A percentile compares a stretch with the other conserved stretches of the same genome.
These are phyloP conservation scores for Macheiramphus alcinus DNA, from an alignment of 2,113 vertebrate species.

Conservation along the genomic window DNA sequence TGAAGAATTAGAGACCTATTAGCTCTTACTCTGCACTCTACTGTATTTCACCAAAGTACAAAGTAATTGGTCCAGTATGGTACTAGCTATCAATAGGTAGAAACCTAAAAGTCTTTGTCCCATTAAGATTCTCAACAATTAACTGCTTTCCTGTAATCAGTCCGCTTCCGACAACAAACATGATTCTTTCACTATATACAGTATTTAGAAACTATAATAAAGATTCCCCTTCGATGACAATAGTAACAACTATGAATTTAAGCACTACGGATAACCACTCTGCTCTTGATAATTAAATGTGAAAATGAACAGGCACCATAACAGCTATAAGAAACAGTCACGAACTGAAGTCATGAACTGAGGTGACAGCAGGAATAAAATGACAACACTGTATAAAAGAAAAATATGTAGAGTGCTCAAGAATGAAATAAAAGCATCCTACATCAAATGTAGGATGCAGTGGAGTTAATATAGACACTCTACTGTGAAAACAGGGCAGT, in stretches of 20 bases:
- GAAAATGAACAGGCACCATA: background rate
- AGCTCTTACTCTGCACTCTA: background rate
- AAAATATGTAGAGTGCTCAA: background rate
- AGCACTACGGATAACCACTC: background rate
- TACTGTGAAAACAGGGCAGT: background rate
- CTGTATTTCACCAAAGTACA: background rate
- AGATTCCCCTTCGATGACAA: background rate
- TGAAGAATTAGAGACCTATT: background rate
- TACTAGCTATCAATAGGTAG: background rate
- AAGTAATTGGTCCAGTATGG: background rate
- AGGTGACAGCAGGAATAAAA: background rate
- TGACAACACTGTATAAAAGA: background rate
- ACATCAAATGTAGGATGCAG: background rate
- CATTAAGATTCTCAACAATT: background rate
- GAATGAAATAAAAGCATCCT: background rate
- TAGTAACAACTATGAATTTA: background rate
- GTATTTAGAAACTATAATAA: background rate
- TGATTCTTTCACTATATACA: background rate
- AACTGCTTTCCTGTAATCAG: background rate
- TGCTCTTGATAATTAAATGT: background rate
- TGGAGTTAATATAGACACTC: background rate
- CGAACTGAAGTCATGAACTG: background rate
- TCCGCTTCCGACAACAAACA: background rate
- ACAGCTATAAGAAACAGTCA: background rate
- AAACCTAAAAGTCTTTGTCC: background rate